These are phyloP conservation scores for Etia nguti DNA, from an alignment of 2,113 vertebrate genomes.

Conservation along the genomic window DNA sequence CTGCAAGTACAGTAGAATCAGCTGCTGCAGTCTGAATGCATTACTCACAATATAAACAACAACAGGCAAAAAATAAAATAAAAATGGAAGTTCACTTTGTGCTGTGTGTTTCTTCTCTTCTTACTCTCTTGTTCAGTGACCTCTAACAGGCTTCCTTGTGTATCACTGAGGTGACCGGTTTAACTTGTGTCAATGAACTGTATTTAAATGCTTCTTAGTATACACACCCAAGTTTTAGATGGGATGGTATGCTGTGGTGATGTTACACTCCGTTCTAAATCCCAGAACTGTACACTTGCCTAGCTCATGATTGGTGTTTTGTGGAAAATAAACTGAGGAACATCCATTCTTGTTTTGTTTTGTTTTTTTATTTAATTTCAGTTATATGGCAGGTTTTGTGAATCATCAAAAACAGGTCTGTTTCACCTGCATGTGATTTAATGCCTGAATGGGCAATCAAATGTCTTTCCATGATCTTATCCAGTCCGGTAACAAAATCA, in stretches of 20 bases:
- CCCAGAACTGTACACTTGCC: background rate
- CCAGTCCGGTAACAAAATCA: background rate
- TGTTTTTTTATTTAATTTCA: background rate
- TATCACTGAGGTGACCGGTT: background rate
- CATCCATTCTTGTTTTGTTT: background rate
- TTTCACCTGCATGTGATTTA: background rate
- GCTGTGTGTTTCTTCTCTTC: background rate
- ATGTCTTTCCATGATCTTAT: background rate
- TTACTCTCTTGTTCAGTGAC: background rate
- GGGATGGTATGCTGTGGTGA: background rate
- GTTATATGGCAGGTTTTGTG: background rate
- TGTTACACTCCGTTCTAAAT: background rate
- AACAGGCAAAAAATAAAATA: background rate
- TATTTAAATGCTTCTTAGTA: background rate
- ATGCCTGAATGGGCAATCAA: background rate
- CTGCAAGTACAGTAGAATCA: background rate
- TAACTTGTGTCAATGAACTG: background rate
- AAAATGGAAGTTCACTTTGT: background rate
- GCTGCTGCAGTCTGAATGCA: background rate
- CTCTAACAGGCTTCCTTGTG: background rate
- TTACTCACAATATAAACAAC: background rate
- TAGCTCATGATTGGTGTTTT: conserved; percentile 12
- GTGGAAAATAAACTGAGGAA: conserved; percentile 33
- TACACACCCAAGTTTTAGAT: background rate
- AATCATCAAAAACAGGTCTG: background rate